Base-by-base conservation (phyloP, 2,888 invertebrate species). In the Acrobasis consociella region DNA sequence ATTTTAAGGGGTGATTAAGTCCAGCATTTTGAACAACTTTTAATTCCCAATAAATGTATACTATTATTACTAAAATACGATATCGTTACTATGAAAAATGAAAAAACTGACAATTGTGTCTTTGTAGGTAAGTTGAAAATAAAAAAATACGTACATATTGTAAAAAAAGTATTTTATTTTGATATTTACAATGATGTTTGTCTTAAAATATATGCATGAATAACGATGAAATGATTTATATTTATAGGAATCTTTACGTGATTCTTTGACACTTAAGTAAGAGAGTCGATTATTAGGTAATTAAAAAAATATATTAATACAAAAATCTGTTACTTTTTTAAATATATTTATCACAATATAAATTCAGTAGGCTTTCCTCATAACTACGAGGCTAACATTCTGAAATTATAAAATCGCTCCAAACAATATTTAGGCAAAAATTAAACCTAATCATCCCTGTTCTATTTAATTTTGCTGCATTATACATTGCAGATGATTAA, bases 311-410 rank as follows among this genome's bases (percentile, higher is more conserved):
- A 31, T n/a, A 2, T 31, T 9, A 31, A 22, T 52, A 31, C 3
- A 11, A 9, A 50, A 16, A 16, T 17, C 17, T 17, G 16, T 9
- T 22, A 46, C 22, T 63, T 49, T 53, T 59, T 61, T 56, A 64
- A 65, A 65, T 62, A 64, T 64, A 62, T 72, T 75, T 81, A 83
- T 83, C 82, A 87, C 83, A 82, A 88, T 92, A 93, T 87, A 92
- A 79, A 83, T 84, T 91, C 92, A 92, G 92, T 77, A 93, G 91
- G 90, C 73, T 83, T 84, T 83, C 91, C 91, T 92, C 91, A 89
- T 79, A 65, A 58, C 38, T 52, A 66, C 86, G 91, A 91, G 92
- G 90, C 88, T 70, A 81, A 83, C 91, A 79, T 93, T 89, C 91
- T 91, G 91, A 91, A 90, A 84, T 78, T 89, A 91, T 90, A 91